These are phyloP conservation scores for Rhysida immarginata DNA, from an alignment of 1,140 invertebrate genomes.

Conservation along the genomic window DNA sequence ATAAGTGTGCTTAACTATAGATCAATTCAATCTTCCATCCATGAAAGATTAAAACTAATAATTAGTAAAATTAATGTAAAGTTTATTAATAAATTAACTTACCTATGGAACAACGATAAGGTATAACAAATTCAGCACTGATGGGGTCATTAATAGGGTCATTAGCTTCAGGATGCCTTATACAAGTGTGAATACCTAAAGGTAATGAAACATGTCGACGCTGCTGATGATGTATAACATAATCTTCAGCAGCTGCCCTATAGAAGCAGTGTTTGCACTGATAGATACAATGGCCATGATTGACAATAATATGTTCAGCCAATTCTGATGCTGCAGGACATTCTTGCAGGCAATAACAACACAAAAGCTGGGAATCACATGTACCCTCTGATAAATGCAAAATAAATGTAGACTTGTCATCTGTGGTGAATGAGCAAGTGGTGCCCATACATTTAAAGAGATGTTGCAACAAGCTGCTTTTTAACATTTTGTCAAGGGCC, in stretches of 20 bases:
- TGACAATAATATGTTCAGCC: slow-evolving; percentile 28
- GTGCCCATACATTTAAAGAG: slow-evolving; percentile 42
- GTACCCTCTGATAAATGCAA: slow-evolving; percentile 28
- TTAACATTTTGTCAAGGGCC: not conserved
- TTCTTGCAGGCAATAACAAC: slow-evolving; percentile 30
- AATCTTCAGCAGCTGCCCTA: slow-evolving; percentile 32
- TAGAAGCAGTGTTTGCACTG: slow-evolving; percentile 44
- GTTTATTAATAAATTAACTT: not conserved
- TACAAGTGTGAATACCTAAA: not conserved
- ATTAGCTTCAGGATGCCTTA: not conserved
- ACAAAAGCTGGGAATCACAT: slow-evolving; percentile 24
- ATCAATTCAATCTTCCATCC: too few species aligned
- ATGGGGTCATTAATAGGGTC: not conserved
- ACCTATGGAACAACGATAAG: slow-evolving; percentile 1
- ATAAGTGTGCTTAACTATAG: too few species aligned
- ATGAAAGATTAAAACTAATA: too few species aligned
- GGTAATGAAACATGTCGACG: not conserved
- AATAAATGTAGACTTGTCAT: slow-evolving; percentile 25
- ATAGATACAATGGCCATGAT: slow-evolving; percentile 36
- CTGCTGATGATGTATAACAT: slow-evolving; percentile 36
- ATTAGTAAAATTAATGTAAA: too few species aligned
- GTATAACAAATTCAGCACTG: not conserved
- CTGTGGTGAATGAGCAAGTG: slow-evolving; percentile 35
- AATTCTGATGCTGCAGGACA: slow-evolving; percentile 16
- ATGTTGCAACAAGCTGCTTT: not conserved